These are phyloP conservation scores for Pithys albifrons DNA, from an alignment of 2,113 vertebrate genomes.

Conservation along the genomic window DNA sequence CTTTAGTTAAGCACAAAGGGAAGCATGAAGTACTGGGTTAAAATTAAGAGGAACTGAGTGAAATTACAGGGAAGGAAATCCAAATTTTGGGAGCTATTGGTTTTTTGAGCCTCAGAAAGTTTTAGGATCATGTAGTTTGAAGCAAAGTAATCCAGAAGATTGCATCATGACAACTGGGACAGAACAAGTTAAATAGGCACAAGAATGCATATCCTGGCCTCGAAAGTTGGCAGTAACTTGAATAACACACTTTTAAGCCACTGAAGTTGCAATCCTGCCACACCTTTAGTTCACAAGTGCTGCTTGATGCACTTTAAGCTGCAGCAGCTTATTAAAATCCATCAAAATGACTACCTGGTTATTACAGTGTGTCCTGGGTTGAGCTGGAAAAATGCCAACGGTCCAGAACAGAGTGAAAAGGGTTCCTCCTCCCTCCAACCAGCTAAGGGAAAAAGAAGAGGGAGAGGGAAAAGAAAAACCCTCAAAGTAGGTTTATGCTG, in stretches of 20 bases:
- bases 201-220: neutral
- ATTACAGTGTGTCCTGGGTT: slow-evolving; percentile 23
- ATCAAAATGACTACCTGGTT: slow-evolving; percentile 38
- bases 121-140: neutral
- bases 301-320: neutral
- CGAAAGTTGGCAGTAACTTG: neutral
- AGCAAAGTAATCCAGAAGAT: neutral
- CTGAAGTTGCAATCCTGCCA: neutral
- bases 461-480: no score
- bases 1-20: neutral
- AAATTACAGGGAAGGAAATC: neutral
- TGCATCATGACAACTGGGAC: neutral
- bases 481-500: no score
- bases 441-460: no score
- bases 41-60: neutral
- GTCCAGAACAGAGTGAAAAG: no score
- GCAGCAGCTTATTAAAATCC: neutral
- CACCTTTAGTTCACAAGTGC: neutral
- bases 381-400: no score
- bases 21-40: neutral
- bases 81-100: neutral
- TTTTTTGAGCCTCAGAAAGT: neutral
- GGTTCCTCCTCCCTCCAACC: no score
- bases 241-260: neutral
- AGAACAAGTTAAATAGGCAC: neutral